Percentiles rank a stretch among this genome's conserved stretches.
Evolutionary conservation across 2,113 vertebrate genomes (phyloP).

Genomic region (Sapayoa aenigma): DNA sequence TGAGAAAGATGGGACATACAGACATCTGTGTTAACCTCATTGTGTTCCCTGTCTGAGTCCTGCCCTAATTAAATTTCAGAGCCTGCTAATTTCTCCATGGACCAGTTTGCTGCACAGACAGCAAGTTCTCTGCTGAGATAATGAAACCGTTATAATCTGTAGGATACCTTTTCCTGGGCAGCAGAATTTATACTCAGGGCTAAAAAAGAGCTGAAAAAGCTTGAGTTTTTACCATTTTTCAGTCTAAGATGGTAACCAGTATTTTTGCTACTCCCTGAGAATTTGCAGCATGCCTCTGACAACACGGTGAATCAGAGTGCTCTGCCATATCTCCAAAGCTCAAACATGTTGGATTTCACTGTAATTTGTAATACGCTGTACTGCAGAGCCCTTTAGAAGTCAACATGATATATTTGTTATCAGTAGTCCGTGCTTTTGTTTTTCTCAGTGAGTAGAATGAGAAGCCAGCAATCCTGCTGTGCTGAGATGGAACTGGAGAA

Average conservation of each 20-base stretch:
- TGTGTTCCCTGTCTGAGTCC: conserved; percentile 34
- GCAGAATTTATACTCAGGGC: neutral
- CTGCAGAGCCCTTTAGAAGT: neutral
- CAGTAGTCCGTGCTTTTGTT: neutral
- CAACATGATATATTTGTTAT: conserved; percentile 14
- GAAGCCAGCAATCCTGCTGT: neutral
- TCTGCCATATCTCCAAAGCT: neutral
- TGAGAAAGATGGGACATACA: conserved; percentile 35
- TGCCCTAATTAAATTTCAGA: conserved; percentile 63
- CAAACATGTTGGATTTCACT: neutral
- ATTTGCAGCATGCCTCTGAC: neutral
- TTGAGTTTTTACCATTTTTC: conserved; percentile 6
- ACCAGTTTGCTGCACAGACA: conserved; percentile 22
- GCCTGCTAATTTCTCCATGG: conserved; percentile 46
- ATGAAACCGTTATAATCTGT: conserved; percentile 38
- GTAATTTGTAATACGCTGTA: neutral
- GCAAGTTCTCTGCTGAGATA: conserved; percentile 27
- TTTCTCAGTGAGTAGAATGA: neutral
- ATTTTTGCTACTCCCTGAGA: neutral
- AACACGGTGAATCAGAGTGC: neutral
- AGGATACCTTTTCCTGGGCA: neutral
- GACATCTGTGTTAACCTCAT: conserved; percentile 52
- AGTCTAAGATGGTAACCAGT: neutral
- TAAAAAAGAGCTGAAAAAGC: neutral
- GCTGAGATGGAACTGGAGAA: neutral